Evolutionary conservation across 2,888 invertebrate genomes (phyloP).

Genomic region (Pachycephus smyrnensis): DNA sequence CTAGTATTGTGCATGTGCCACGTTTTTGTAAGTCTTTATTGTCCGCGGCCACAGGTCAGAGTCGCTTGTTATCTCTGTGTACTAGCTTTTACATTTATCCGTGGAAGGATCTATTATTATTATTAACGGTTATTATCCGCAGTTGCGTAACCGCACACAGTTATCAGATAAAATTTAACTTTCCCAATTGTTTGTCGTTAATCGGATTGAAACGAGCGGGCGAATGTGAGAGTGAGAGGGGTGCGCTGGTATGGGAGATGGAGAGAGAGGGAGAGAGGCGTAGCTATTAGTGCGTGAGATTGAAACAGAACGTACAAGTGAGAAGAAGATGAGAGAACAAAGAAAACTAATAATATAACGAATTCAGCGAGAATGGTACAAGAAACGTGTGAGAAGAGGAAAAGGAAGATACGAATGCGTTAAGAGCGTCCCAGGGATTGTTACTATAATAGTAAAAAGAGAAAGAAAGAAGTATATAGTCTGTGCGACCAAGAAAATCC

Average conservation of each 20-base stretch:
- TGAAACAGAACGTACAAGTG: background rate
- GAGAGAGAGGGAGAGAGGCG: no score
- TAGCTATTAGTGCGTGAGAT: background rate
- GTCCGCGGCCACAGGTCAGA: constrained; percentile 52
- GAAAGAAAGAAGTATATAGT: background rate
- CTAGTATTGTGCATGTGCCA: constrained; percentile 65
- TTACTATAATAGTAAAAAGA: background rate
- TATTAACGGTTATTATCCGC: constrained; percentile 27
- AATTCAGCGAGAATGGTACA: constrained; percentile 21
- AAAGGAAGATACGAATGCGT: background rate
- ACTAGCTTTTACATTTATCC: constrained; percentile 64
- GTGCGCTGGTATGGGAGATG: background rate
- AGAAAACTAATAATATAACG: constrained; percentile 24
- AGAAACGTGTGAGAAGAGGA: constrained; percentile 11
- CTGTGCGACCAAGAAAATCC: background rate
- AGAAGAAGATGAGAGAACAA: background rate
- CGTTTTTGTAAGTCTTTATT: constrained; percentile 63
- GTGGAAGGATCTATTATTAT: constrained; percentile 50
- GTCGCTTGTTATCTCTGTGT: constrained; percentile 64
- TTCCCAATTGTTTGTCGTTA: background rate
- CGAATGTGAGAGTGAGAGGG: background rate
- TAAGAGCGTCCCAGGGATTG: background rate
- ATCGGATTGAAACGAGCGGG: background rate
- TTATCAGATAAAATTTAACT: constrained; percentile 8
- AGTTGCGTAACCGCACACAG: constrained; percentile 12